These are phyloP conservation scores for Machimus atricapillus DNA, from an alignment of 2,888 invertebrate species.

Conservation along the genomic window DNA sequence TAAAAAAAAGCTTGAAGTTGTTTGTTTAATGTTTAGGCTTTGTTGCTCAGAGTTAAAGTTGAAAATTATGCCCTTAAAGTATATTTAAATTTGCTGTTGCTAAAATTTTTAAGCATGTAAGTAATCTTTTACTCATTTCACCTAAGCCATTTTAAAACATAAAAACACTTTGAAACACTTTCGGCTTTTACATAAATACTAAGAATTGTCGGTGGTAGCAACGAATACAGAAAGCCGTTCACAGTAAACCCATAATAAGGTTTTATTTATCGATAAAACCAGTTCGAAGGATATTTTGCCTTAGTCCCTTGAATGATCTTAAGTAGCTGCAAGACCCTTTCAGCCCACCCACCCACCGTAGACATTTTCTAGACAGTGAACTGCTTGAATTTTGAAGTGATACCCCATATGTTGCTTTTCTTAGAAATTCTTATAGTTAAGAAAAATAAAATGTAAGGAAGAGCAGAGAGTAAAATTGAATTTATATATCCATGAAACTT, in stretches of 20 bases:
- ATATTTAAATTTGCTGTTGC: background rate
- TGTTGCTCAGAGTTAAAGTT: background rate
- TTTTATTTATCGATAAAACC: background rate
- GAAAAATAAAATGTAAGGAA: background rate
- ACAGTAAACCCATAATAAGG: background rate
- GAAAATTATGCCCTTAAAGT: background rate
- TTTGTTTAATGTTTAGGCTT: background rate
- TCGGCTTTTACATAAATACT: background rate
- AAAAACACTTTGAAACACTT: background rate
- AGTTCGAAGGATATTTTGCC: slow-evolving; percentile 31
- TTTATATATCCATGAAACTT: slow-evolving; percentile 14
- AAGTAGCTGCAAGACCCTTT: slow-evolving; percentile 16
- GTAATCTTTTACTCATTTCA: background rate
- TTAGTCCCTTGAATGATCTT: background rate
- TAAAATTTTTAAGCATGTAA: background rate
- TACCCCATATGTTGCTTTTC: slow-evolving; percentile 3
- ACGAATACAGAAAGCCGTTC: background rate
- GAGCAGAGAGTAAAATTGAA: background rate
- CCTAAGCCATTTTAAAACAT: background rate
- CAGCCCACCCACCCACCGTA: background rate
- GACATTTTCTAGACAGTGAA: background rate
- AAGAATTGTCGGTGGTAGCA: background rate
- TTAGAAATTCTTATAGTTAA: background rate
- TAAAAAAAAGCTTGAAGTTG: background rate
- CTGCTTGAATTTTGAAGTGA: slow-evolving; percentile 16